Evolutionary conservation across 2,888 invertebrate genomes (phyloP).

Genomic region (Allacma fusca): DNA sequence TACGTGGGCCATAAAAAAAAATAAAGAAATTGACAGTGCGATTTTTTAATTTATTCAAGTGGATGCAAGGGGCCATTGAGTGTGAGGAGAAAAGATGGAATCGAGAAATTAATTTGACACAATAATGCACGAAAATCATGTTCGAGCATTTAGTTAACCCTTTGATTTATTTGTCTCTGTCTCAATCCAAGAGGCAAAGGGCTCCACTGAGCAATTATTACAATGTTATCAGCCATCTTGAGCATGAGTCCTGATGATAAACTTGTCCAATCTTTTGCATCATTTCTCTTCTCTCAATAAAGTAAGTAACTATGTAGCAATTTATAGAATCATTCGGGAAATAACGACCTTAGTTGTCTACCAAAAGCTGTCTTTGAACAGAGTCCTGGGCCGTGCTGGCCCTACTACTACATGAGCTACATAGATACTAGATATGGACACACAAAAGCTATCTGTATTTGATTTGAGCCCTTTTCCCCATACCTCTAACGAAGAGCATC

Average conservation of each 20-base stretch:
- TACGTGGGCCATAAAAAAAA: background rate
- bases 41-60: conserved; percentile 8
- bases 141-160: conserved; percentile 11
- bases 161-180: conserved; percentile 30
- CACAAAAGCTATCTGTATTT: too few relatives aligned
- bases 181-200: conserved; percentile 8
- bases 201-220: too few relatives aligned
- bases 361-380: too few relatives aligned
- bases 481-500: too few relatives aligned
- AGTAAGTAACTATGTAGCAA: too few relatives aligned
- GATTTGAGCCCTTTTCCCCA: too few relatives aligned
- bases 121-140: conserved; percentile 31
- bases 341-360: too few relatives aligned
- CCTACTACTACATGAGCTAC: too few relatives aligned
- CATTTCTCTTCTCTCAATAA: conserved; percentile 8
- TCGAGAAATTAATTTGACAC: conserved; percentile 18
- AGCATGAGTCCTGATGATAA: conserved; percentile 4
- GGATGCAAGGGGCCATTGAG: conserved; percentile 1
- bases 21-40: background rate
- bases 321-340: too few relatives aligned
- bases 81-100: background rate
- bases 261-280: conserved; percentile 17
- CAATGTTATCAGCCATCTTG: too few relatives aligned
- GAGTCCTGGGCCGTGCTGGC: too few relatives aligned
- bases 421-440: too few relatives aligned